Base-by-base conservation (phyloP, 37 sponge, comb jelly and placozoan genomes). In the Crambe crambe region DNA sequence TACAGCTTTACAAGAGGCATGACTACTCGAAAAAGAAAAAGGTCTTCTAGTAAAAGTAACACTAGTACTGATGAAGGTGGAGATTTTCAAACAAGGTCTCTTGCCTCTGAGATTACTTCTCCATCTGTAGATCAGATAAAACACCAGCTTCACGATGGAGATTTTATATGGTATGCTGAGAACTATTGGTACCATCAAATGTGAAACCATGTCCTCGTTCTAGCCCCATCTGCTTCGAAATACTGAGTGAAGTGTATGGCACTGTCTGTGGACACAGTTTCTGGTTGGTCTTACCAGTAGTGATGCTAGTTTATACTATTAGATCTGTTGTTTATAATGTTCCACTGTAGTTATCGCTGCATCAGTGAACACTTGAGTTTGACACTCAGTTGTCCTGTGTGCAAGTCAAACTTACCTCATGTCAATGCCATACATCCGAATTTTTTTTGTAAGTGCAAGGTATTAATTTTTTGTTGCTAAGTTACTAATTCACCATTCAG, bases 241-340 rank as follows among this genome's bases (percentile, higher is more conserved):
- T 78, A 0, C 42, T 77, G 25, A 42, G 56, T 18, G 78, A 72
- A 42, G 78, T 77, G 35, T 72, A 85, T 42, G 64, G 58, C 20
- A 78, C 85, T 9, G 27, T 68, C 2, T 85, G 85, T 77, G 85
- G 85, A 62, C 85, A 85, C 72, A 85, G 85, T 25, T 85, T 85
- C 79, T 85, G 85, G 85, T 85, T 30, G 2, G 72, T 68, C 18
- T 18, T 54, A 27, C 9, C 70, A 9, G 20, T 22, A 68, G 17
- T 35, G 8, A 6, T 68, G 40, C 22, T 36, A 27, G 20, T 15
- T 68, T 8, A 36, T 31, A 6, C 12, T 36, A 68, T 31, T 27
- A 9, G 22, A 37, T 39, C 37, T 37, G 29, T 68, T 22, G 64
- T 62, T 15, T 51, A 15, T 15, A 51, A 9, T 51, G 15, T 51